phyloP scores from a whole-genome alignment of 1,140 invertebrate genomes.

The Caligus rogercresseyi region DNA sequence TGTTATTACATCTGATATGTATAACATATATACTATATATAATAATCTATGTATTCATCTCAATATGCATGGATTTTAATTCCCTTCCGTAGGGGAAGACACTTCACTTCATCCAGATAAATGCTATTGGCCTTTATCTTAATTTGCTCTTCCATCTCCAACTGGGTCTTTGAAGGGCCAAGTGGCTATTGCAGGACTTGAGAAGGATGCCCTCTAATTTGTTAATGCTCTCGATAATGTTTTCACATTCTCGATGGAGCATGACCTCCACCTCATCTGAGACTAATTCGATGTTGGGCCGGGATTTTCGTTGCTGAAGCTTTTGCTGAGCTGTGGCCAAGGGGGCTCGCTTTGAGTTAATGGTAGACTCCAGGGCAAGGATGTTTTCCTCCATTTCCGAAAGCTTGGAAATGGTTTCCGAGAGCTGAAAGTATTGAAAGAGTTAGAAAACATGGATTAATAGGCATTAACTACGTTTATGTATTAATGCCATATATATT shows the following conservation, averaged over 20 bases:
- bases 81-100: slow-evolving; percentile 6
- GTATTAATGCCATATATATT: too few species aligned
- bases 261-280: slow-evolving; percentile 13
- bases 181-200: not conserved
- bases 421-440: slow-evolving; percentile 6
- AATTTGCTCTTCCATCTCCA: slow-evolving; percentile 17
- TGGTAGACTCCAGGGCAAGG: not conserved
- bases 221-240: slow-evolving; percentile 14
- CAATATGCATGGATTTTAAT: slow-evolving; percentile 11
- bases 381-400: slow-evolving; percentile 9
- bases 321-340: slow-evolving; percentile 12
- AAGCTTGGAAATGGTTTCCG: slow-evolving; percentile 13
- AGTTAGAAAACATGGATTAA: too few species aligned
- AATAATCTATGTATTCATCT: not conserved
- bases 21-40: too few species aligned
- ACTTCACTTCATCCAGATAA: slow-evolving; percentile 19
- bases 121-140: slow-evolving; percentile 16
- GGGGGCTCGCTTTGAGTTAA: slow-evolving; percentile 2
- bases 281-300: slow-evolving; percentile 2
- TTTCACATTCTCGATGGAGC: not conserved
- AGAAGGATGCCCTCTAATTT: slow-evolving; percentile 9
- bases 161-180: not conserved
- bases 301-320: slow-evolving; percentile 11
- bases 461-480: too few species aligned
- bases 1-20: not conserved